Evolutionary conservation across 1,140 invertebrate genomes (phyloP).

Genomic region (Olivierus martensii): DNA sequence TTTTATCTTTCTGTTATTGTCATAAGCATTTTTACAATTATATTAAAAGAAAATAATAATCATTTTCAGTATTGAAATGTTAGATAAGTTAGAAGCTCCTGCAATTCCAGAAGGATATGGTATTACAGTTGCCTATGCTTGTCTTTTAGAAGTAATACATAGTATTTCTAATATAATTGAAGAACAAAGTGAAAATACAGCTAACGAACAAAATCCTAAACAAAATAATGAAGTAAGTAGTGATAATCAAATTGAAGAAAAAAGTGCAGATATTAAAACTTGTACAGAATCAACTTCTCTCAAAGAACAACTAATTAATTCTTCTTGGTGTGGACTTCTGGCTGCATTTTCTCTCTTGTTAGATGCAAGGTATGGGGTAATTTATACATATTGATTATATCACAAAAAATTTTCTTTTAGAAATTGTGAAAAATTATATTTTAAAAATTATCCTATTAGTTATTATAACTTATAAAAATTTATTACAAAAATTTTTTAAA

Average conservation of each 20-base stretch:
- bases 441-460: background rate
- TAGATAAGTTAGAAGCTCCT: slow-evolving; percentile 89
- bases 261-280: too few relatives aligned
- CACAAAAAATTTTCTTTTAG: background rate
- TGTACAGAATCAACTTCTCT: background rate
- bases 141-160: slow-evolving; percentile 61
- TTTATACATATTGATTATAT: background rate
- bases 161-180: slow-evolving; percentile 21
- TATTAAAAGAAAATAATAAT: background rate
- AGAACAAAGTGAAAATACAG: slow-evolving; percentile 19
- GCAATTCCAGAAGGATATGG: slow-evolving; percentile 87
- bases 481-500: too few relatives aligned
- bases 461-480: too few relatives aligned
- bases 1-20: background rate
- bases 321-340: slow-evolving; percentile 87
- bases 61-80: slow-evolving; percentile 69
- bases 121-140: slow-evolving; percentile 84
- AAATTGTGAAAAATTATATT: background rate
- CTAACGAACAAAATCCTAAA: slow-evolving; percentile 14
- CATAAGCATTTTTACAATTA: background rate
- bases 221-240: background rate
- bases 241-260: too few relatives aligned
- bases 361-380: slow-evolving; percentile 59
- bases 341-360: slow-evolving; percentile 80
- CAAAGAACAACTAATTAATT: slow-evolving; percentile 63